Evolutionary conservation across 2,888 invertebrate species (phyloP).

Genomic region (Cryptus viduatorius): DNA sequence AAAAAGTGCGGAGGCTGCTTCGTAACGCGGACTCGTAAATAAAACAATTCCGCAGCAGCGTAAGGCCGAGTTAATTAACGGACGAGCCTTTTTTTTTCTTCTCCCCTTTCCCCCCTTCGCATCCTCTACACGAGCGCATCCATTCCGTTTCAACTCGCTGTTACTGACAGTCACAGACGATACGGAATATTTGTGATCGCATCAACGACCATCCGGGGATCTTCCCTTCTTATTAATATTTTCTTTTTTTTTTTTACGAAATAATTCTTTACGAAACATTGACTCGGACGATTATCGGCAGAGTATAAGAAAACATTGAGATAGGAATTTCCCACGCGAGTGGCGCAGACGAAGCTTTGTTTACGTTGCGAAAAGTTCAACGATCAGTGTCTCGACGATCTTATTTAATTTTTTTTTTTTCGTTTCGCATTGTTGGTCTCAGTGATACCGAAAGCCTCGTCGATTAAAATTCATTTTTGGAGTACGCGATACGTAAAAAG

Average conservation of each 20-base stretch:
- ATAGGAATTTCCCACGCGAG: background rate
- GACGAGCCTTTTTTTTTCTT: constrained; percentile 43
- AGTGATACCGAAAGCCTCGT: background rate
- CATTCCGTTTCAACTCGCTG: constrained; percentile 35
- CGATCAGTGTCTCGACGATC: background rate
- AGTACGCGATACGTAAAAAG: constrained; percentile 12
- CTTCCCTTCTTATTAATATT: background rate
- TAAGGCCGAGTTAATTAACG: constrained; percentile 76
- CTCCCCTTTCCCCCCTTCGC: background rate
- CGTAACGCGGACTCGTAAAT: constrained; percentile 69
- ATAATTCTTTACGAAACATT: background rate
- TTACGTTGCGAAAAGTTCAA: background rate
- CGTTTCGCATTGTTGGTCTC: background rate
- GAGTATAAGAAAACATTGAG: background rate
- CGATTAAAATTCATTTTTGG: constrained; percentile 10
- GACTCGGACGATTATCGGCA: background rate
- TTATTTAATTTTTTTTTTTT: background rate
- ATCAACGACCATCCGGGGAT: background rate
- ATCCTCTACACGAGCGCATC: constrained; percentile 37
- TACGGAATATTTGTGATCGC: constrained; percentile 21
- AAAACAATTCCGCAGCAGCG: constrained; percentile 74
- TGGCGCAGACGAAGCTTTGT: background rate
- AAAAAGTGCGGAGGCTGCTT: constrained; percentile 70
- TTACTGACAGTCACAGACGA: constrained; percentile 40
- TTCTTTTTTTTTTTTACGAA: background rate